Evolutionary conservation across 2,797 vertebrate genomes (phyloP).

Genomic region (Urosaurus nigricauda): DNA sequence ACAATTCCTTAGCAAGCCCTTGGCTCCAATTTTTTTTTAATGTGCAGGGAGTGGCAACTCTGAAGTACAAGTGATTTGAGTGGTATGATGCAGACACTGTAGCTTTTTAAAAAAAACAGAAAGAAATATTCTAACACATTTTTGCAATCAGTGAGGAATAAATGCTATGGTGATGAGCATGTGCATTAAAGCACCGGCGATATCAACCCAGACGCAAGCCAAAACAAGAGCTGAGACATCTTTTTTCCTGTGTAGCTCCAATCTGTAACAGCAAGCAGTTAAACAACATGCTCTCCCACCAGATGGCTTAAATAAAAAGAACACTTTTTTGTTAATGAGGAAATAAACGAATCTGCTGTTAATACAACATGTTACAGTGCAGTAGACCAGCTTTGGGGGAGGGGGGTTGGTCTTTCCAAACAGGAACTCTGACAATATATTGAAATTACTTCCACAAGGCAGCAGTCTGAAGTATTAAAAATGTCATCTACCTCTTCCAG

Average conservation of each 20-base stretch:
- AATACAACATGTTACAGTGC: slow-evolving; percentile 75
- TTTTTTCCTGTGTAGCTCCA: slow-evolving; percentile 72
- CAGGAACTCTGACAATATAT: slow-evolving; percentile 12
- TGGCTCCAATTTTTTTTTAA: background rate
- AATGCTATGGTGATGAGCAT: slow-evolving; percentile 56
- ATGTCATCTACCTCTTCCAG: background rate
- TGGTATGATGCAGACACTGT: slow-evolving; percentile 50
- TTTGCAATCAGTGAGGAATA: slow-evolving; percentile 43
- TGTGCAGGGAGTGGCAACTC: slow-evolving; percentile 28
- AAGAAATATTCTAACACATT: slow-evolving; percentile 37
- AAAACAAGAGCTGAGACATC: slow-evolving; percentile 75
- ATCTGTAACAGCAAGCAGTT: slow-evolving; percentile 73
- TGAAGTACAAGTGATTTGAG: slow-evolving; percentile 55
- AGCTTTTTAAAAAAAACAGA: slow-evolving; percentile 23
- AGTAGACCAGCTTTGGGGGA: slow-evolving; percentile 66
- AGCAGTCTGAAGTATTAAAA: background rate
- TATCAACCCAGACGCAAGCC: slow-evolving; percentile 69
- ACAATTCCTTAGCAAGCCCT: background rate
- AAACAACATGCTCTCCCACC: slow-evolving; percentile 76
- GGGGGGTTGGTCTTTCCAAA: slow-evolving; percentile 51
- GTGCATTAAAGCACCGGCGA: slow-evolving; percentile 57
- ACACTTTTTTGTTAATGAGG: slow-evolving; percentile 78
- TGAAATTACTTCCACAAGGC: slow-evolving; percentile 27
- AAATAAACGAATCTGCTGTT: slow-evolving; percentile 79
- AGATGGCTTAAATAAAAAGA: slow-evolving; percentile 80